phyloP scores from a whole-genome alignment of 1,140 invertebrate genomes.

The Solen grandis region DNA sequence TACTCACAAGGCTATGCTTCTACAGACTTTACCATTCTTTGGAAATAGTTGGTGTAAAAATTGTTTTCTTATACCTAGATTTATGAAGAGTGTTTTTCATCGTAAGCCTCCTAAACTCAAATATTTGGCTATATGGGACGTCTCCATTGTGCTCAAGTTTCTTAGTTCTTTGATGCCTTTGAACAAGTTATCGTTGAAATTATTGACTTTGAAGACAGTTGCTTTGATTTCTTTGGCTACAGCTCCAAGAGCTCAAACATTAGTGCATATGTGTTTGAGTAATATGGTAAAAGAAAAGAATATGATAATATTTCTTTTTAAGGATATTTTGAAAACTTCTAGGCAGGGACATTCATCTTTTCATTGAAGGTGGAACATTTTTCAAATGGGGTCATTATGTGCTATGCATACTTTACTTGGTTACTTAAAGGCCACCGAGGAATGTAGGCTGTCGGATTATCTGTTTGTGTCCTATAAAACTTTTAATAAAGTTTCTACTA shows the following conservation, averaged over 20 bases:
- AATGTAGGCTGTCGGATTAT: neutral
- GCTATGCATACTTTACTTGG: slow-evolving; percentile 24
- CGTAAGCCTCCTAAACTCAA: slow-evolving; percentile 8
- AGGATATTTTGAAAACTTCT: slow-evolving; percentile 8
- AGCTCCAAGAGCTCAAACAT: slow-evolving; percentile 29
- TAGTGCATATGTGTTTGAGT: slow-evolving; percentile 14
- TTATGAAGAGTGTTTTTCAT: too few relatives aligned
- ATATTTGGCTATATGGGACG: slow-evolving; percentile 29
- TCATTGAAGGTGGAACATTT: slow-evolving; percentile 27
- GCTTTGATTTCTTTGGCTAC: slow-evolving; percentile 4
- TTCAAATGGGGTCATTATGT: slow-evolving; percentile 16
- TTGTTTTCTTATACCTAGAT: too few relatives aligned
- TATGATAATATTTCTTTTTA: slow-evolving; percentile 19
- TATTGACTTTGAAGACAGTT: slow-evolving; percentile 22
- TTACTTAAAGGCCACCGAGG: slow-evolving; percentile 14
- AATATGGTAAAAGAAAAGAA: neutral
- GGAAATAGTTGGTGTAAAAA: neutral
- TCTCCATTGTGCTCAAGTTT: slow-evolving; percentile 20
- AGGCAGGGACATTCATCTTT: slow-evolving; percentile 17
- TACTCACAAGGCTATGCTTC: slow-evolving; percentile 14
- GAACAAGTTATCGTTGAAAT: slow-evolving; percentile 16
- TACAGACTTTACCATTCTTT: slow-evolving; percentile 11
- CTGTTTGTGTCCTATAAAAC: slow-evolving; percentile 34
- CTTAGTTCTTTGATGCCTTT: neutral
- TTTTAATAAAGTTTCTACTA: slow-evolving; percentile 20